phyloP scores from a whole-genome alignment of 1,140 invertebrate species.

The Neelides sp. region DNA sequence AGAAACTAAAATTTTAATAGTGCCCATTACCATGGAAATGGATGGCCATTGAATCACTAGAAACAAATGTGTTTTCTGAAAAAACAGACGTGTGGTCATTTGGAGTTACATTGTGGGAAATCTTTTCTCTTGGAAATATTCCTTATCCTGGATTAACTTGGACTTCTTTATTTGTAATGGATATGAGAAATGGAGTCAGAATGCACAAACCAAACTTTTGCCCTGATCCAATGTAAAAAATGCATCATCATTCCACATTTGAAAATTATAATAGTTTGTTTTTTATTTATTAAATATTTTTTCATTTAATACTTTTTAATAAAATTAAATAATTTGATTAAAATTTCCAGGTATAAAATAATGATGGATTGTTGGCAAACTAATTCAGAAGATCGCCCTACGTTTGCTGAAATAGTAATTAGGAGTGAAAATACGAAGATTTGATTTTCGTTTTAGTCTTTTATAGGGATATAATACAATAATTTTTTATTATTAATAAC shows the following conservation, averaged over 20 bases:
- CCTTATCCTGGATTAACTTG: conserved; percentile 26
- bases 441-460: too few species aligned
- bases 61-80: neutral
- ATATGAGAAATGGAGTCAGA: neutral
- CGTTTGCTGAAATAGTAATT: neutral
- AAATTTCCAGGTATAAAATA: neutral
- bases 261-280: neutral
- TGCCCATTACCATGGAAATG: conserved; percentile 37
- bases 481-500: too few species aligned
- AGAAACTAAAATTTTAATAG: neutral
- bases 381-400: neutral
- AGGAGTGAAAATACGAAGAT: too few species aligned
- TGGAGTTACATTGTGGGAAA: conserved; percentile 39
- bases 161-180: neutral
- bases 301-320: neutral
- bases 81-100: conserved; percentile 38
- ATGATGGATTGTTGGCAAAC: conserved; percentile 3
- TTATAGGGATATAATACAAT: too few species aligned
- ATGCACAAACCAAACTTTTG: neutral
- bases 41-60: conserved; percentile 41
- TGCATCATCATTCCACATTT: neutral
- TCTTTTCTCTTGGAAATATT: conserved; percentile 37
- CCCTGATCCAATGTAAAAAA: neutral
- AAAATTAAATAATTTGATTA: neutral
- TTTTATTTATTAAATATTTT: neutral